Conservation (phyloP, 2,888 invertebrate species). For the Chirona hameri region DNA sequence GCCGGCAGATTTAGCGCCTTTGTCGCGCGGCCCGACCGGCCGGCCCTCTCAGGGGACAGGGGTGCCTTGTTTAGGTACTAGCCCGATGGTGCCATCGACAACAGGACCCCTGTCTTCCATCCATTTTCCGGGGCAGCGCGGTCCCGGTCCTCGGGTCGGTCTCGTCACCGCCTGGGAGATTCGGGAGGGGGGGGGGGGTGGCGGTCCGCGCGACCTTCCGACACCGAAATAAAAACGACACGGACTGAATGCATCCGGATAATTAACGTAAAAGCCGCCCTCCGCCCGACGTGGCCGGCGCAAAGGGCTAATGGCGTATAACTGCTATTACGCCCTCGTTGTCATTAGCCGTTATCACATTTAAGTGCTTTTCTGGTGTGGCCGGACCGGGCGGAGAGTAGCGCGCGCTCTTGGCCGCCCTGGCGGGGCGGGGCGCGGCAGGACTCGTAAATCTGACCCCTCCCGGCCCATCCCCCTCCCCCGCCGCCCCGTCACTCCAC, state of each 20-base stretch:
- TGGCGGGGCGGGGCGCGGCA: neutral
- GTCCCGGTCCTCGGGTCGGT: neutral
- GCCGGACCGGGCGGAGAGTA: neutral
- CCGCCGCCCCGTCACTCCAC: neutral
- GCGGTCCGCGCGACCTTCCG: neutral
- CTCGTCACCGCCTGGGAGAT: neutral
- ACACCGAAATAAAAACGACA: neutral
- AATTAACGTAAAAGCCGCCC: neutral
- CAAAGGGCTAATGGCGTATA: slow-evolving; percentile 22
- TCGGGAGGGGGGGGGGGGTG: neutral
- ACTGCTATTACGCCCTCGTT: neutral
- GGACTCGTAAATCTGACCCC: neutral
- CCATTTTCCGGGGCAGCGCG: neutral
- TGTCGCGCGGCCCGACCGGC: neutral
- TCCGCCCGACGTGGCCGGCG: neutral
- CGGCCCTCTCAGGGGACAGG: neutral
- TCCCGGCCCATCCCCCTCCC: neutral
- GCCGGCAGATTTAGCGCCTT: neutral
- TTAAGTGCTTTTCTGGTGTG: neutral
- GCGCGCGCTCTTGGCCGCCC: neutral
- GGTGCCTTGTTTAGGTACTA: neutral
- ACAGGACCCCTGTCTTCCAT: neutral
- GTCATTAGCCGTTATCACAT: neutral
- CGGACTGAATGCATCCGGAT: neutral
- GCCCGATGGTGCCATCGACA: neutral